Evolutionary conservation across 2,888 invertebrate species (phyloP), one percentile per base, ranked within the genome.

Genomic region (Caenorhabditis plicata): DNA sequence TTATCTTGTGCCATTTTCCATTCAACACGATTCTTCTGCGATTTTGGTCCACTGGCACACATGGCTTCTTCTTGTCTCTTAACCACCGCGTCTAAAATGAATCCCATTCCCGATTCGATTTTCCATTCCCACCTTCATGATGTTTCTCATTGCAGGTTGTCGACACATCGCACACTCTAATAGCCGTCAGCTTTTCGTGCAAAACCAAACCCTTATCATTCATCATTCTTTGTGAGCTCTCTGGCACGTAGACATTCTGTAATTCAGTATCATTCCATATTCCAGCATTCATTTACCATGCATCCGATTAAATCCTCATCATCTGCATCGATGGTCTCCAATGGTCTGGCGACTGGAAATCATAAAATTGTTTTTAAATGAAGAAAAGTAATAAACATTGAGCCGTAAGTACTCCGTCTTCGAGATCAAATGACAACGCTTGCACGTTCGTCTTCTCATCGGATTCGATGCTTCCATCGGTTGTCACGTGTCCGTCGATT

Each of bases 371-470:
- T 35, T 35, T 35, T 35, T n/a, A n/a, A n/a, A n/a, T n/a, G 29
- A 27, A 13, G 7, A 15, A 9, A 23, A 25, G 8, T 7, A 39
- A 7, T 9, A 39, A 39, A 61, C 61, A 71, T 36, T 71, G 65
- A 3, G 71, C 68, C 0, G 63, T 66, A 29, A 71, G 49, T 20
- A 46, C 44, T 26, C 49, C 58, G 40, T 66, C 50, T 39, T 64
- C 53, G 17, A 62, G 39, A 32, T 61, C 68, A 43, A 71, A 71
- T 7, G 60, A 52, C 9, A 71, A 52, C 5, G 71, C 63, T 32
- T 71, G 71, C 20, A 71, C 71, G 50, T 71, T 66, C n/a, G 71
- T 71, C 17, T 52, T 53, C 15, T 67, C 61, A 36, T 67, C 67
- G 2, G 67, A 60, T 40, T 60, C 57, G n/a, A 67, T 57, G 23